Conservation (phyloP, 1,140 invertebrate species). For the Dendrolimus punctatus region DNA sequence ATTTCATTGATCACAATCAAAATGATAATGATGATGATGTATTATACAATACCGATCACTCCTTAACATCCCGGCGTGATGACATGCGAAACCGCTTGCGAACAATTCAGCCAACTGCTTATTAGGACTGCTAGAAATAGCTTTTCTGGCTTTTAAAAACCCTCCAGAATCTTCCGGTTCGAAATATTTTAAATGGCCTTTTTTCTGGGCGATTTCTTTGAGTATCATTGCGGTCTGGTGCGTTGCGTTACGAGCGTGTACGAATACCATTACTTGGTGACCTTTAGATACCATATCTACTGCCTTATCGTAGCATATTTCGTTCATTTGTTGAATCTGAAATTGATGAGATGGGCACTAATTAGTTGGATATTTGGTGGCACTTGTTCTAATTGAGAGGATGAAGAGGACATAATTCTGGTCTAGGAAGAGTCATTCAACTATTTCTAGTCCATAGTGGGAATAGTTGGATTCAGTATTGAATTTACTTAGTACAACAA, state of each 20-base stretch:
- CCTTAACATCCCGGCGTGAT: conserved; percentile 96
- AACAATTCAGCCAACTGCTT: conserved; percentile 89
- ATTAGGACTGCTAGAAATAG: conserved; percentile 81
- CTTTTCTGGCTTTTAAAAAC: conserved; percentile 75
- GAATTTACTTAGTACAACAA: no score
- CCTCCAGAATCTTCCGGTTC: conserved; percentile 76
- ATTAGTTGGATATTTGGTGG: no score
- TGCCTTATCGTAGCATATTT: conserved; percentile 95
- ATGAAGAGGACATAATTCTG: no score
- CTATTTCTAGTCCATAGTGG: no score
- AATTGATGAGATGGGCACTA: neutral
- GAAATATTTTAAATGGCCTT: conserved; percentile 81
- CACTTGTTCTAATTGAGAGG: no score
- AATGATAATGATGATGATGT: neutral
- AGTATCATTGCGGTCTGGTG: conserved; percentile 87
- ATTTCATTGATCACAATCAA: neutral
- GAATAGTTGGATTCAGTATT: no score
- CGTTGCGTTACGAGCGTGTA: conserved; percentile 97
- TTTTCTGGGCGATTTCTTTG: conserved; percentile 83
- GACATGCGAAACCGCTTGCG: conserved; percentile 90
- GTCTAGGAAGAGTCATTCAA: no score
- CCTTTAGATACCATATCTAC: conserved; percentile 88
- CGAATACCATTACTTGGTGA: conserved; percentile 99
- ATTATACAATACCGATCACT: conserved; percentile 77
- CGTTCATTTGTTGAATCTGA: conserved; percentile 91